phyloP scores from a whole-genome alignment of 2,113 vertebrate species.

The Craseonycteris thonglongyai region DNA sequence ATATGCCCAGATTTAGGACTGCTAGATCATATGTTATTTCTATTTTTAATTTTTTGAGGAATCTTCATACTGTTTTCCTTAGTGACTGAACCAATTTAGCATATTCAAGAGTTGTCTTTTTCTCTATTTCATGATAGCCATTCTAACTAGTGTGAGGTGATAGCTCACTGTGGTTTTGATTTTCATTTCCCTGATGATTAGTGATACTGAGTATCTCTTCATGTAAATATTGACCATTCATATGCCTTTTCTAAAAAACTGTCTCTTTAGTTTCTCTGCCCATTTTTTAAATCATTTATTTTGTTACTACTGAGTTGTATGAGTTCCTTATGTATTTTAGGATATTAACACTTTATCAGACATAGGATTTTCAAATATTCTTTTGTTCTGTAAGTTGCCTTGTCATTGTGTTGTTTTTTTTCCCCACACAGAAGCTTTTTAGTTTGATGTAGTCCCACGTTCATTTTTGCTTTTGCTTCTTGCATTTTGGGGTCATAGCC shows the following conservation, averaged over 20 bases:
- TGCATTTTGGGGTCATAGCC: background rate
- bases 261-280: background rate
- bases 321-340: background rate
- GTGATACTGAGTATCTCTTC: too few relatives aligned
- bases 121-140: background rate
- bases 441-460: background rate
- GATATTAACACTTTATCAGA: background rate
- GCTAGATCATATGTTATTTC: background rate
- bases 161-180: too few relatives aligned
- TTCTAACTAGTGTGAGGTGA: background rate
- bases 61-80: background rate
- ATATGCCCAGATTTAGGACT: background rate
- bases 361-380: background rate
- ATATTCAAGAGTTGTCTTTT: background rate
- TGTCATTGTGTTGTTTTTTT: background rate
- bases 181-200: too few relatives aligned
- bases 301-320: background rate
- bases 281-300: background rate
- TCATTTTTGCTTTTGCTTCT: background rate
- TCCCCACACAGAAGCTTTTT: background rate
- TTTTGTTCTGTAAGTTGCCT: background rate
- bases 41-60: background rate
- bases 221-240: too few relatives aligned
- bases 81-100: background rate
- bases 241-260: background rate